phyloP scores from a whole-genome alignment of 2,113 vertebrate genomes.

The Notarius lentiginosus region DNA sequence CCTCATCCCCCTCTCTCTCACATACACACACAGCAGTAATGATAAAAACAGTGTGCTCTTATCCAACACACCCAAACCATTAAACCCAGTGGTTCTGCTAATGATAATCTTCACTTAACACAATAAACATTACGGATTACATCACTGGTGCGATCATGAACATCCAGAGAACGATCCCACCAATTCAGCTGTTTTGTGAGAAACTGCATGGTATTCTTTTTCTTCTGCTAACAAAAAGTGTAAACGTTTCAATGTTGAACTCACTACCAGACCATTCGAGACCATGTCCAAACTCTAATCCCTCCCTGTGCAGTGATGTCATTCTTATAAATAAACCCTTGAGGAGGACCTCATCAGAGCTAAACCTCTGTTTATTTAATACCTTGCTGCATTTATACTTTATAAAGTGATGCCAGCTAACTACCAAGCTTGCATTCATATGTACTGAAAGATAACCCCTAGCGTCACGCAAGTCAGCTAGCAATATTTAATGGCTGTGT shows the following conservation, averaged over 20 bases:
- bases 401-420: background rate
- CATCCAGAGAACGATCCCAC: background rate
- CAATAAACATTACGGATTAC: conserved; percentile 5
- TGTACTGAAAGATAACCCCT: background rate
- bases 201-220: background rate
- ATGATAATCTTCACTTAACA: conserved; percentile 9
- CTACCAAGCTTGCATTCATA: background rate
- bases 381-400: background rate
- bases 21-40: background rate
- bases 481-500: no score
- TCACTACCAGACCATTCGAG: background rate
- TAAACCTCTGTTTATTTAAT: background rate
- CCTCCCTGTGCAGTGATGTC: background rate
- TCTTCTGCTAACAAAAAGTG: background rate
- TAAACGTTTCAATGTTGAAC: conserved; percentile 1
- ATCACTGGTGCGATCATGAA: background rate
- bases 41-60: conserved; percentile 27
- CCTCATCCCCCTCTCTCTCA: background rate
- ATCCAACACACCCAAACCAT: conserved; percentile 32
- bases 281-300: conserved; percentile 1
- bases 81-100: background rate
- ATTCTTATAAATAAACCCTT: background rate
- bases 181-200: background rate
- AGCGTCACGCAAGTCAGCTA: background rate
- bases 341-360: no score